Conservation (phyloP, 2,113 vertebrate genomes). For the Cardinalis cardinalis region DNA sequence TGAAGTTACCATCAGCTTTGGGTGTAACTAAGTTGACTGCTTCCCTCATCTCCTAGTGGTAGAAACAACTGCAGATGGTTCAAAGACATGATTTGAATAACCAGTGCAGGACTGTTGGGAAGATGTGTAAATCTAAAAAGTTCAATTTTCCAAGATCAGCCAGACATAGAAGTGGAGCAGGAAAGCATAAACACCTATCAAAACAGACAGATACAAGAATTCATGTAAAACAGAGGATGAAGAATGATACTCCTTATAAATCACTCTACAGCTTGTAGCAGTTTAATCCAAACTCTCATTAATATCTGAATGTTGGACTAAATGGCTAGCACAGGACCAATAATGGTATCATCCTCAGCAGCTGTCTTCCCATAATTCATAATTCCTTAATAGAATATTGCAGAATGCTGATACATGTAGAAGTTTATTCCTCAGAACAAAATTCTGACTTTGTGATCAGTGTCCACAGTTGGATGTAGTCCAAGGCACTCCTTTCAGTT, state of each 20-base stretch:
- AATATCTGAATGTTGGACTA: background rate
- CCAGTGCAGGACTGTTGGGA: background rate
- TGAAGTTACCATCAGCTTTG: fast-evolving
- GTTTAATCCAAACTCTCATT: background rate
- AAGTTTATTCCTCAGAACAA: background rate
- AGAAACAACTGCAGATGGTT: background rate
- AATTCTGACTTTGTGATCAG: background rate
- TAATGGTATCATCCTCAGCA: background rate
- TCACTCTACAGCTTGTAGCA: background rate
- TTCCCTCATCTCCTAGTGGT: background rate
- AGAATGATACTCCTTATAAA: background rate
- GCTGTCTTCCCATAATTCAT: fast-evolving
- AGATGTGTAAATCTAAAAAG: background rate
- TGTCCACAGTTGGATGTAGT: background rate
- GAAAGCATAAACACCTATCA: background rate
- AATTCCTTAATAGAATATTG: background rate
- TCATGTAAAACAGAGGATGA: background rate
- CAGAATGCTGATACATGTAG: background rate
- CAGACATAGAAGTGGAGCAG: background rate
- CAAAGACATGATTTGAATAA: background rate
- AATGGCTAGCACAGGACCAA: background rate
- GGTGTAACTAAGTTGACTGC: background rate
- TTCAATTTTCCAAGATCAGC: background rate
- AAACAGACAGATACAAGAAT: background rate
- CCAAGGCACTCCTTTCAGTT: background rate